These are phyloP conservation scores for Oryzias sinensis DNA, from an alignment of 2,797 vertebrate genomes.

Conservation along the genomic window DNA sequence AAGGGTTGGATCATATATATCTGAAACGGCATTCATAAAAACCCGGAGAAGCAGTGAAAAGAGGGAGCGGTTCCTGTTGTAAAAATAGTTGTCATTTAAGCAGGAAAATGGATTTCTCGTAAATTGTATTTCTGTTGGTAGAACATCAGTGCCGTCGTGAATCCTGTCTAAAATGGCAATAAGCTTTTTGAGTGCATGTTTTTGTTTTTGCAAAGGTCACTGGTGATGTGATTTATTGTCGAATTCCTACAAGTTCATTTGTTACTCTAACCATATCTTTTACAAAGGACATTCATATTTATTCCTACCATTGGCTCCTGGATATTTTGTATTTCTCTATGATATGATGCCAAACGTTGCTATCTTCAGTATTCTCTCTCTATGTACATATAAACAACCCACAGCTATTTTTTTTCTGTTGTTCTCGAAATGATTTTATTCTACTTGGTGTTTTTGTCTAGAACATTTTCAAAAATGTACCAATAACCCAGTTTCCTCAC, in stretches of 20 bases:
- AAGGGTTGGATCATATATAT: conserved; percentile 38
- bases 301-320: conserved; percentile 5
- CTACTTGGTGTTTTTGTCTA: conserved; percentile 17
- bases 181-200: conserved; percentile 40
- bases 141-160: conserved; percentile 48
- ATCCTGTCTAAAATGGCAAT: conserved; percentile 31
- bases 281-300: background rate
- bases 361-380: background rate
- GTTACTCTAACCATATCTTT: conserved; percentile 37
- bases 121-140: conserved; percentile 51
- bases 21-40: conserved; percentile 40
- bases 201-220: conserved; percentile 60
- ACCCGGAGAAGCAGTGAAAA: conserved; percentile 16
- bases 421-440: conserved; percentile 23
- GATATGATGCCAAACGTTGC: too few relatives aligned
- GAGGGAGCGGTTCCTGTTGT: conserved; percentile 41
- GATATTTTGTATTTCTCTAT: background rate
- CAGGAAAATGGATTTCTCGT: conserved; percentile 58
- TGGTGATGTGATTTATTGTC: conserved; percentile 52
- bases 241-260: conserved; percentile 47
- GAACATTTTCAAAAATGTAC: conserved; percentile 33
- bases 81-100: conserved; percentile 62
- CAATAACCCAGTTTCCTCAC: conserved; percentile 37
- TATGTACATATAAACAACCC: conserved; percentile 4
- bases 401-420: background rate